phyloP scores from a whole-genome alignment of 2,113 vertebrate species.

The Scopus umbretta region DNA sequence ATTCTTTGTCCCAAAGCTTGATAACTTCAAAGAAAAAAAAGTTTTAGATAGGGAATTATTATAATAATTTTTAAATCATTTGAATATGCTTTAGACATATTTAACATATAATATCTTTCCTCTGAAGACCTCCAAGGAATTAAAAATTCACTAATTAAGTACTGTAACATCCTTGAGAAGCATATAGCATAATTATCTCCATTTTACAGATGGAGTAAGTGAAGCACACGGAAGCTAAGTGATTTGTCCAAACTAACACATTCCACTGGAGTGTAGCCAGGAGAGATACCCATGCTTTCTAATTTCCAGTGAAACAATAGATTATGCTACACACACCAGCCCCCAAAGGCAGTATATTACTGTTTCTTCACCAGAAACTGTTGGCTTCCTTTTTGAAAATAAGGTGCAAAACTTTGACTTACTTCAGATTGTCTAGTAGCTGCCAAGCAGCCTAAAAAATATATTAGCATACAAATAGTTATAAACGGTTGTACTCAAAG shows the following conservation, averaged over 20 bases:
- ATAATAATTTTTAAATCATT: slow-evolving; percentile 1
- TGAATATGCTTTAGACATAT: slow-evolving; percentile 6
- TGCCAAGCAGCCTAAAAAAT: neutral
- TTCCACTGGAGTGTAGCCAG: slow-evolving; percentile 35
- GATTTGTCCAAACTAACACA: slow-evolving; percentile 46
- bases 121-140: slow-evolving; percentile 40
- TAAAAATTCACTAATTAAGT: slow-evolving; percentile 52
- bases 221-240: slow-evolving; percentile 46
- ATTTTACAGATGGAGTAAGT: slow-evolving; percentile 56
- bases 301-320: slow-evolving; percentile 35
- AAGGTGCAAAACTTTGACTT: slow-evolving; percentile 14
- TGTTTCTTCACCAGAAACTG: neutral
- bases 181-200: slow-evolving; percentile 59
- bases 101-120: slow-evolving; percentile 40
- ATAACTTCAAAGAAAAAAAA: neutral
- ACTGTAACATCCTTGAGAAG: slow-evolving; percentile 45
- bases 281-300: slow-evolving; percentile 15
- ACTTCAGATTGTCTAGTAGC: neutral
- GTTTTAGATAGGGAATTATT: neutral
- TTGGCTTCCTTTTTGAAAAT: slow-evolving; percentile 13
- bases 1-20: neutral
- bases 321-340: slow-evolving; percentile 6
- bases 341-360: neutral
- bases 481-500: neutral
- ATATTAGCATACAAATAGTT: neutral